Percentiles rank a stretch among this genome's conserved stretches.
phyloP scores from a whole-genome alignment of 2,113 vertebrate genomes.

The Lonchura striata region DNA sequence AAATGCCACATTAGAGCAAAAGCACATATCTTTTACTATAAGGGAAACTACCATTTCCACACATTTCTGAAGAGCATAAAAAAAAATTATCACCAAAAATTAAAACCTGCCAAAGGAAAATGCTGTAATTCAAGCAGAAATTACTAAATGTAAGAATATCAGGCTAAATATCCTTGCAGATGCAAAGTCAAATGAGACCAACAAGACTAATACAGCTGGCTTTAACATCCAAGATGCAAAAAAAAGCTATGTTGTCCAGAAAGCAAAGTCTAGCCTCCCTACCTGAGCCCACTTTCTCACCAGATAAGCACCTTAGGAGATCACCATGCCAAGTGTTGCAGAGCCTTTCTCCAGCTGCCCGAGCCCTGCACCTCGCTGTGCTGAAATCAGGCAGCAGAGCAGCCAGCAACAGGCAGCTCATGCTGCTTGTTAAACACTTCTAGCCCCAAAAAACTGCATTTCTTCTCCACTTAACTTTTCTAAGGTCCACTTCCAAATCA shows the following conservation, averaged over 20 bases:
- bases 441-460: neutral
- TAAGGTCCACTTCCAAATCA: neutral
- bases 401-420: fast-evolving
- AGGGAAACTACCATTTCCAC: neutral
- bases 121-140: neutral
- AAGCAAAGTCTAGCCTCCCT: neutral
- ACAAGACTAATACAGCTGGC: neutral
- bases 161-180: neutral
- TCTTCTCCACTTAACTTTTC: neutral
- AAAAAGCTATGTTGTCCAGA: neutral
- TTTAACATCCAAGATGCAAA: neutral
- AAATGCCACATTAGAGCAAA: neutral
- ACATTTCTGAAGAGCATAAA: neutral
- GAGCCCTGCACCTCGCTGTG: fast-evolving
- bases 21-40: neutral
- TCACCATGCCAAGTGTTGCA: neutral
- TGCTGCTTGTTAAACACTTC: neutral
- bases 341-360: neutral
- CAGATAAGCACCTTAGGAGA: neutral
- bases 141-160: neutral
- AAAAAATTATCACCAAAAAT: neutral
- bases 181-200: neutral
- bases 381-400: neutral
- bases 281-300: neutral
- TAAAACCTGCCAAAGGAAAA: neutral